Evolutionary conservation across 1,140 invertebrate species (phyloP), one percentile per base, ranked within the genome.

Genomic region (Delia radicum): DNA sequence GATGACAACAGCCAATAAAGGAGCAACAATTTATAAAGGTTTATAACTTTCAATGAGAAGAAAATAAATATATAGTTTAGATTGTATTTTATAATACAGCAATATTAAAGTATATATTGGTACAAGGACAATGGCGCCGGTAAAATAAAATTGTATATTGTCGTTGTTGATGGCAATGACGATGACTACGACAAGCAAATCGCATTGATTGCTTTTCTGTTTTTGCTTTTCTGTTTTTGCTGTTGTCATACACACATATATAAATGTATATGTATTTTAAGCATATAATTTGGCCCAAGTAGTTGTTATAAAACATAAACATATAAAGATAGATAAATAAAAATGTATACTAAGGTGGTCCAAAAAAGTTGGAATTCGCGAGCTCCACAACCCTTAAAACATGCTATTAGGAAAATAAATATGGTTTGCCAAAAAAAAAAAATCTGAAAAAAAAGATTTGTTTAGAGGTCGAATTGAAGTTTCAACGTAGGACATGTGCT

Each of bases 21-120:
- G 31, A 69, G 65, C 65, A 69, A 69, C 65, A 69, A 69, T 69
- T 69, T 69, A 24, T 15, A 69, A 33, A 55, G 48, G 48, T 55
- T 55, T 55, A 55, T 55, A 55, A 55, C n/a, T 55, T 55, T 55
- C 48, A 55, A 55, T 55, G 48, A 55, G 28, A 18, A 24, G n/a
- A 55, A 21, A 55, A 21, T 21, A 55, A 55, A 18, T 55, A 55
- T 55, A 6, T 10, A 55, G 21, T 55, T 55, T 55, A 55, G 48
- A 55, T 55, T 55, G n/a, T 55, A 55, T 55, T 55, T 55, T 55
- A 55, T 55, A 55, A 55, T 55, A 55, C 15, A 67, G n/a, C n/a
- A 18, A 69, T 33, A 37, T 2, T 33, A 21, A 69, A 69, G 31
- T 37, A 31, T 33, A 37, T 33, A 21, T 13, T 37, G 24, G 29